Evolutionary conservation across 2,888 invertebrate genomes (phyloP), one percentile per base, ranked within the genome.

Genomic region (Athripsodes cinereus): DNA sequence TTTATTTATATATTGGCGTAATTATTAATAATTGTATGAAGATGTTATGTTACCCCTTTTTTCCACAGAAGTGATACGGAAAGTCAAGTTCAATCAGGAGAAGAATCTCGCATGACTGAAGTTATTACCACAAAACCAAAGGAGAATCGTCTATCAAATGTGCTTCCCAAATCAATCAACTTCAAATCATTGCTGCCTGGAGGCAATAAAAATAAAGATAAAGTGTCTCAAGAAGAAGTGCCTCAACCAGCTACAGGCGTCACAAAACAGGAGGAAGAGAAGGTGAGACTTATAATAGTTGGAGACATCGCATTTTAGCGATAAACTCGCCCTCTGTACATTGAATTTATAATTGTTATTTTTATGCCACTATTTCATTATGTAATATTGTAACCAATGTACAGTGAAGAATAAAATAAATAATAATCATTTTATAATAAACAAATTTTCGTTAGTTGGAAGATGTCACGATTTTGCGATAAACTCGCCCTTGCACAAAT

Each of bases 51-150:
- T n/a, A n/a, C n/a, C n/a, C 20, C 19, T 40, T 44, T 53, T 53
- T 19, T 8, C 46, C 46, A 40, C 69, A 78, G 78, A 74, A 79
- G 79, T 67, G 79, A 79, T 75, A 79, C 79, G 50, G 79, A 78
- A 69, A 79, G 79, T 58, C 78, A 78, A 2, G 76, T 18, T 57
- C 26, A 50, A 49, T 44, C 44, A 34, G 6, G 44, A 35, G 34
- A 55, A 35, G 35, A 55, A 50, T 20, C 53, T 18, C 54, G 26
- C n/a, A 50, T 48, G 48, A 48, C 22, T n/a, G 50, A 50, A 21
- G 8, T 26, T 8, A n/a, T n/a, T n/a, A 19, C 53, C 2, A 11
- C 50, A 8, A 26, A 6, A 11, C 11, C 26, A 2, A 50, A 50
- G n/a, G 26, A 18, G 8, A 26, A n/a, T 22, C 58, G 58, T 10